phyloP scores from a whole-genome alignment of 2,797 vertebrate species.

The Threskiornis aethiopicus region DNA sequence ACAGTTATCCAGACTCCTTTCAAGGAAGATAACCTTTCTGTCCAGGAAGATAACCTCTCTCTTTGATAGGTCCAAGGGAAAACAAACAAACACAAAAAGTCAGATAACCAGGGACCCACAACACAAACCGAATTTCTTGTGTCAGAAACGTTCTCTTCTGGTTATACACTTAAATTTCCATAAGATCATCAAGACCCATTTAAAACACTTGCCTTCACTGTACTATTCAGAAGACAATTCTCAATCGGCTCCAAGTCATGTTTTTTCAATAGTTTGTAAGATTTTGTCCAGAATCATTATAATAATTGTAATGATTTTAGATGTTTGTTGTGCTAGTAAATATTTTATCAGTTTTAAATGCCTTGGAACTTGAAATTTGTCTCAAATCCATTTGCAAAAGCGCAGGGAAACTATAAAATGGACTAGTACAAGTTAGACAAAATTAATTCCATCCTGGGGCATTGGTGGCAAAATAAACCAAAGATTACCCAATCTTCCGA shows the following conservation, averaged over 20 bases:
- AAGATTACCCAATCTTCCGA: conserved; percentile 8
- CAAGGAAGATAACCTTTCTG: not conserved
- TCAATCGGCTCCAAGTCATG: not conserved
- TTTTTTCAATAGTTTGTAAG: not conserved
- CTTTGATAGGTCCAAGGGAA: not conserved
- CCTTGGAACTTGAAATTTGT: conserved; percentile 45
- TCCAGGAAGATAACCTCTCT: not conserved
- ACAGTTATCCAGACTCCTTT: not conserved
- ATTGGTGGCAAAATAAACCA: conserved; percentile 38
- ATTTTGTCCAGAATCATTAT: not conserved
- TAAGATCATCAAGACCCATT: not conserved
- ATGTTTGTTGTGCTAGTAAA: conserved; percentile 5
- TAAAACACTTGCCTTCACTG: not conserved
- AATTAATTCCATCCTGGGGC: conserved; percentile 57
- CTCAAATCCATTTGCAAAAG: conserved; percentile 43
- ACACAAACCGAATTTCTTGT: not conserved
- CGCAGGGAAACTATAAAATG: not conserved
- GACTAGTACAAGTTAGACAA: conserved; percentile 46
- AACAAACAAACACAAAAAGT: not conserved
- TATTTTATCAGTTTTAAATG: conserved; percentile 52
- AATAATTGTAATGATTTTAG: not conserved
- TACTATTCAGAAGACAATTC: not conserved
- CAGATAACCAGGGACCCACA: not conserved
- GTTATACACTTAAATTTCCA: not conserved
- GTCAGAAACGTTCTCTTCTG: not conserved